A percentile compares a stretch with the other conserved stretches of the same genome.
phyloP scores from a whole-genome alignment of 2,797 vertebrate species.

The Pteropus rufus region DNA sequence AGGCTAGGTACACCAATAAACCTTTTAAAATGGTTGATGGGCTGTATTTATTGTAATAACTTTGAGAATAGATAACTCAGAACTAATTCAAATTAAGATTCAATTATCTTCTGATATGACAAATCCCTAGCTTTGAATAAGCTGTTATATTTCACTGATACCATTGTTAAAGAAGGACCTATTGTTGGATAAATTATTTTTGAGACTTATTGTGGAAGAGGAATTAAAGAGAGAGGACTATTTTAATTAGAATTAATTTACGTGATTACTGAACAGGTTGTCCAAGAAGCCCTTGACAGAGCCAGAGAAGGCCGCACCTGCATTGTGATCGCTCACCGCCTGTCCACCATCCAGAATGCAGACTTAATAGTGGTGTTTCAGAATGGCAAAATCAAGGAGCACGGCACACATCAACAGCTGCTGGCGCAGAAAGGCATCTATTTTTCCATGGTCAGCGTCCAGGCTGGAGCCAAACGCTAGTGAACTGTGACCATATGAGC shows the following conservation, averaged over 20 bases:
- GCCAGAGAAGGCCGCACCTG: constrained; percentile 93
- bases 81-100: not conserved
- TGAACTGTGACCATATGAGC: not conserved
- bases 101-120: not conserved
- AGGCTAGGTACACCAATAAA: not conserved
- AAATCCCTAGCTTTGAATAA: not conserved
- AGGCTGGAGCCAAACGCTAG: constrained; percentile 62
- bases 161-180: not conserved
- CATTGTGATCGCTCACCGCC: constrained; percentile 92
- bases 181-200: not conserved
- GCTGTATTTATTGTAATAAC: not conserved
- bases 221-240: not conserved
- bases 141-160: not conserved
- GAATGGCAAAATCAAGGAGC: constrained; percentile 87
- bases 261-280: constrained; percentile 83
- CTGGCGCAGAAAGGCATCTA: constrained; percentile 90
- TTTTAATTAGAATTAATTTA: not conserved
- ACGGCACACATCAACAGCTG: constrained; percentile 94
- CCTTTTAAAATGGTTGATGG: not conserved
- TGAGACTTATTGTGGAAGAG: not conserved
- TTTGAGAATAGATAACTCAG: not conserved
- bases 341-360: constrained; percentile 95
- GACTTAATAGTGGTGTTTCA: constrained; percentile 91
- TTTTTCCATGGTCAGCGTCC: constrained; percentile 90
- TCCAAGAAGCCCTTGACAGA: constrained; percentile 94